These are phyloP conservation scores for Anolis carolinensis DNA, from an alignment of 2,113 vertebrate genomes.

Conservation along the genomic window DNA sequence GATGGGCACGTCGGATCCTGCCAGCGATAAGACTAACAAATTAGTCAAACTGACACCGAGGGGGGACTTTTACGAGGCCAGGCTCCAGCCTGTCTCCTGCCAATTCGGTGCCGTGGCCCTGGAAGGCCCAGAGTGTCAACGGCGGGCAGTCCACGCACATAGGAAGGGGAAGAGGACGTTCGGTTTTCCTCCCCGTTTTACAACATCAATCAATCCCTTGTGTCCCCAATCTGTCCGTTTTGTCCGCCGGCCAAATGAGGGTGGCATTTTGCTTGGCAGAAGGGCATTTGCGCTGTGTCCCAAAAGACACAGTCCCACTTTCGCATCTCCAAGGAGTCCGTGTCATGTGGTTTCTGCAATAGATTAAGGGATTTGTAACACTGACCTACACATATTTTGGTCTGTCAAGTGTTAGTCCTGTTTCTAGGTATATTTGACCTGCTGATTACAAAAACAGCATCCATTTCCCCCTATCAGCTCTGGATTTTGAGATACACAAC, in stretches of 20 bases:
- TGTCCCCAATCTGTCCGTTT: too few relatives aligned
- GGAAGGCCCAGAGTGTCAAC: not conserved
- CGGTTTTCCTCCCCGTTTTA: not conserved
- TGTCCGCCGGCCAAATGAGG: too few relatives aligned
- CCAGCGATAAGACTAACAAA: conserved; percentile 81
- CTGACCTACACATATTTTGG: too few relatives aligned
- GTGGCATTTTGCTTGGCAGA: too few relatives aligned
- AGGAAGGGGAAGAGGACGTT: rapidly evolving
- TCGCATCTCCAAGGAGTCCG: not conserved
- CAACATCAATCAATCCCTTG: not conserved
- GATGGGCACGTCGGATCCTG: conserved; percentile 71
- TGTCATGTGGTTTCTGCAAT: too few relatives aligned
- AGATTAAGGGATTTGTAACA: not conserved
- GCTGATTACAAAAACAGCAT: too few relatives aligned
- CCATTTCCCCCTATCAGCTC: too few relatives aligned
- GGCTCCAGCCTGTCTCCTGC: conserved; percentile 17
- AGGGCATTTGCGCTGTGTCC: not conserved
- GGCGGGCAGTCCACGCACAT: not conserved
- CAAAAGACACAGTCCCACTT: not conserved
- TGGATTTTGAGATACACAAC: too few relatives aligned
- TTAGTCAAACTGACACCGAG: conserved; percentile 82
- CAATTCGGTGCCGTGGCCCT: not conserved
- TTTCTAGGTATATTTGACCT: too few relatives aligned
- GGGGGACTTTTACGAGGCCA: conserved; percentile 16
- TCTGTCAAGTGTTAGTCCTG: too few relatives aligned